Percentiles rank a stretch among this genome's conserved stretches.
Conservation (phyloP, 2,888 invertebrate species). For the Anticlea derivata region DNA sequence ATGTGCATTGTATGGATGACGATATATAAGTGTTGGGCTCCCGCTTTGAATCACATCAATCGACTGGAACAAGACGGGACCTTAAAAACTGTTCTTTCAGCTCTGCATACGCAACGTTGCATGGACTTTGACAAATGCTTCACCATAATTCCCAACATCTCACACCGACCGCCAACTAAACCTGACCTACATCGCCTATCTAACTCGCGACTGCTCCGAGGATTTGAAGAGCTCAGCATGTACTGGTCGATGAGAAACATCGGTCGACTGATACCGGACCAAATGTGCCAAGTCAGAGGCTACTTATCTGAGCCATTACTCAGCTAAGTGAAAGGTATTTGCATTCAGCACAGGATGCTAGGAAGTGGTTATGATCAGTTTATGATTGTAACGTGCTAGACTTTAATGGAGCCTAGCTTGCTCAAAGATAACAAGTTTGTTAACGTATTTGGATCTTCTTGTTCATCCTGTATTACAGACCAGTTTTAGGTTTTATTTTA, state of each 20-base stretch:
- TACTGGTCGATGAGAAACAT: slow-evolving; percentile 45
- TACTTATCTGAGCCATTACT: slow-evolving; percentile 70
- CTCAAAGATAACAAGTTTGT: no score
- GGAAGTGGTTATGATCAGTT: slow-evolving; percentile 16
- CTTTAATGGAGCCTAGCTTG: neutral
- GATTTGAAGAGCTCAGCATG: neutral
- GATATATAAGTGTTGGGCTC: no score
- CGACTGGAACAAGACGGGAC: slow-evolving; percentile 11
- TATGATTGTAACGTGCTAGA: slow-evolving; percentile 22
- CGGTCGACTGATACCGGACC: slow-evolving; percentile 63
- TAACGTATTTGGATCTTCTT: no score
- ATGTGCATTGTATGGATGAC: no score
- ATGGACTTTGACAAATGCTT: slow-evolving; percentile 73
- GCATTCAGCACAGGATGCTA: slow-evolving; percentile 43
- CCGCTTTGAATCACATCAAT: no score
- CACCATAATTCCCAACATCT: slow-evolving; percentile 64
- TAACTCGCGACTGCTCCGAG: neutral
- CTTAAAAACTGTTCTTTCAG: slow-evolving; percentile 18
- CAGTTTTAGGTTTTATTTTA: no score
- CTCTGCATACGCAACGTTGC: slow-evolving; percentile 40
- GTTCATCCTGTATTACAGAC: no score
- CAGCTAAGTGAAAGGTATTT: slow-evolving; percentile 66
- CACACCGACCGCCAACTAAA: slow-evolving; percentile 41
- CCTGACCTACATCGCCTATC: slow-evolving; percentile 39
- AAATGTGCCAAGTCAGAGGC: slow-evolving; percentile 73